Evolutionary conservation across 2,113 vertebrate genomes (phyloP).

Genomic region (Ifrita kowaldi): DNA sequence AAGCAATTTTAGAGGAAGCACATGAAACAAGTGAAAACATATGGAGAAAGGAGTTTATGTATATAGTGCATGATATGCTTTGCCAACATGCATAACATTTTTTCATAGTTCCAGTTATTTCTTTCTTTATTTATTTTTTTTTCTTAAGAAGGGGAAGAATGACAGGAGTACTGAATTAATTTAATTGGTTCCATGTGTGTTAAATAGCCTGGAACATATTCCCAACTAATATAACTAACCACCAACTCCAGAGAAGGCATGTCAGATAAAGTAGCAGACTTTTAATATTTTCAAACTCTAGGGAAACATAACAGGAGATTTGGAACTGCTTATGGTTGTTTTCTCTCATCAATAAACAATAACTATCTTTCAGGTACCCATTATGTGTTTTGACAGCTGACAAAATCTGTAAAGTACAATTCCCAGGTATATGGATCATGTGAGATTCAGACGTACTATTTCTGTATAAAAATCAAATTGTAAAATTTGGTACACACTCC

Average conservation of each 20-base stretch:
- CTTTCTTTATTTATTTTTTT: rapidly evolving
- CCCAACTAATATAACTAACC: neutral
- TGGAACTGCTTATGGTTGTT: neutral
- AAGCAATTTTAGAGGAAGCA: neutral
- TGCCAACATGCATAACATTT: neutral
- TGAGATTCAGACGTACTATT: neutral
- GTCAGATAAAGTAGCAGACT: neutral
- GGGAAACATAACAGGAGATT: neutral
- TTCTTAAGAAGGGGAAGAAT: neutral
- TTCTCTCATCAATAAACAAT: neutral
- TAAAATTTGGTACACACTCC: neutral
- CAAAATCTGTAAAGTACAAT: neutral
- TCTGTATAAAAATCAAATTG: neutral
- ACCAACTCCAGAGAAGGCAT: neutral
- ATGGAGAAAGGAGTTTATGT: neutral
- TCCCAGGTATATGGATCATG: neutral
- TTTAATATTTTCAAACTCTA: neutral
- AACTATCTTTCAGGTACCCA: neutral
- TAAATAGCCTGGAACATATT: neutral
- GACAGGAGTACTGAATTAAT: neutral
- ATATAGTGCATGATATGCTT: neutral
- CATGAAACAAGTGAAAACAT: neutral
- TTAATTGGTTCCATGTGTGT: neutral
- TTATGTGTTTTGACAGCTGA: neutral
- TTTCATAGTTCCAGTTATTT: neutral